Percentiles rank a stretch among this genome's conserved stretches.
Evolutionary conservation across 1,140 invertebrate species (phyloP).

Genomic region (Orius laevigatus): DNA sequence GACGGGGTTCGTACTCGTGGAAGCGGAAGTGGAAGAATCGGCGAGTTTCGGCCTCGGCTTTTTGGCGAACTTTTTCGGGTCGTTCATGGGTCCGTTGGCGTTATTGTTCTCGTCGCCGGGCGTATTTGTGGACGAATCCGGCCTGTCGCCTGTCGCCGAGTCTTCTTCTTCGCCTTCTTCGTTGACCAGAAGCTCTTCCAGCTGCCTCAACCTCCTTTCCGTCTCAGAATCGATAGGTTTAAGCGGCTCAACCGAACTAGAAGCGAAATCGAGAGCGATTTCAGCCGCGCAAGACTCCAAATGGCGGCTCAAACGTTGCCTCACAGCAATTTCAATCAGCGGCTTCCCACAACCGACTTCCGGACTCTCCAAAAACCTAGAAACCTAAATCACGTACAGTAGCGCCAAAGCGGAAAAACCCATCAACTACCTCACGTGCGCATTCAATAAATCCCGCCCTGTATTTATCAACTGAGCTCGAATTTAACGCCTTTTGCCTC

Average conservation of each 20-base stretch:
- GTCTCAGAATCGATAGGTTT: conserved; percentile 12
- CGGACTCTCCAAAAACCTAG: conserved; percentile 23
- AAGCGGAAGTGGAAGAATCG: conserved; percentile 25
- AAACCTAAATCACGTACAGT: too few relatives aligned
- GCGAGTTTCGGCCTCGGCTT: conserved; percentile 23
- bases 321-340: conserved; percentile 15
- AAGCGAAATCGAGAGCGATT: conserved; percentile 46
- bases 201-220: conserved; percentile 11
- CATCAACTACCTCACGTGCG: conserved; percentile 43
- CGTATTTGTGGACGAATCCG: conserved; percentile 37
- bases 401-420: neutral
- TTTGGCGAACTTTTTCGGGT: neutral
- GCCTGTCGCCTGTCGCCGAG: conserved; percentile 1
- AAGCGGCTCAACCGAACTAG: conserved; percentile 23
- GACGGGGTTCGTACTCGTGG: conserved; percentile 10
- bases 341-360: conserved; percentile 20
- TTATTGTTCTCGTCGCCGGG: conserved; percentile 21
- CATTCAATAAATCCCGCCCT: conserved; percentile 67
- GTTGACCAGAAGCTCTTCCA: conserved; percentile 13
- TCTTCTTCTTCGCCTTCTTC: neutral
- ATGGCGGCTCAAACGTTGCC: conserved; percentile 41
- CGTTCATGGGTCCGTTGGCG: neutral
- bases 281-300: conserved; percentile 52
- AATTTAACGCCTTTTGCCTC: conserved; percentile 44
- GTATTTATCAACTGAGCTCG: conserved; percentile 39